phyloP scores from a whole-genome alignment of 1,140 invertebrate species.

The Drosophila pallidifrons region DNA sequence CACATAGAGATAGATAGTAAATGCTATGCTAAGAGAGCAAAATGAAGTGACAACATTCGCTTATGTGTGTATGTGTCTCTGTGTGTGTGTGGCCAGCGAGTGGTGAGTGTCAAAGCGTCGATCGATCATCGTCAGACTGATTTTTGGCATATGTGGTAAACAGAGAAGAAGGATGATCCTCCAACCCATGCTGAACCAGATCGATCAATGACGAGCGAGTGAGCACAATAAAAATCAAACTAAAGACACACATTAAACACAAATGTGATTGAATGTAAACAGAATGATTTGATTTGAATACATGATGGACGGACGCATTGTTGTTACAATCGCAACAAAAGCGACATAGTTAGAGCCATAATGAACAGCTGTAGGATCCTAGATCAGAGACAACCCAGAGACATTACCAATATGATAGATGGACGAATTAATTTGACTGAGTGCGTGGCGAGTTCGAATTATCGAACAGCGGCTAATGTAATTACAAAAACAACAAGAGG shows the following conservation, averaged over 20 bases:
- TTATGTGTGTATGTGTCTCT: background rate
- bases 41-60: background rate
- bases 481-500: slow-evolving; percentile 58
- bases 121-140: slow-evolving; percentile 58
- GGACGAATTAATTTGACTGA: slow-evolving; percentile 73
- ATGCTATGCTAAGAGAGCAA: too few species aligned
- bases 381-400: slow-evolving; percentile 11
- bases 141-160: slow-evolving; percentile 55
- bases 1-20: too few species aligned
- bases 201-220: slow-evolving; percentile 50
- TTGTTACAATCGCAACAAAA: slow-evolving; percentile 21
- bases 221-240: slow-evolving; percentile 9
- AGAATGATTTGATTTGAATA: slow-evolving; percentile 49
- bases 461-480: slow-evolving; percentile 76
- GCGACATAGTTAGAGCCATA: slow-evolving; percentile 56
- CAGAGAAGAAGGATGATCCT: slow-evolving; percentile 11
- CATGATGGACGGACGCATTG: slow-evolving; percentile 25
- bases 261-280: slow-evolving; percentile 27
- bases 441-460: slow-evolving; percentile 70
- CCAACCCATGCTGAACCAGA: slow-evolving; percentile 23
- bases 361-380: slow-evolving; percentile 65
- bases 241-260: slow-evolving; percentile 18
- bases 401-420: slow-evolving; percentile 72
- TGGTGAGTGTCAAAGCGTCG: slow-evolving; percentile 15
- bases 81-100: slow-evolving; percentile 39